Evolutionary conservation across 2,888 invertebrate species (phyloP), one percentile per base, ranked within the genome.

Genomic region (Leptinotarsa haldemani): DNA sequence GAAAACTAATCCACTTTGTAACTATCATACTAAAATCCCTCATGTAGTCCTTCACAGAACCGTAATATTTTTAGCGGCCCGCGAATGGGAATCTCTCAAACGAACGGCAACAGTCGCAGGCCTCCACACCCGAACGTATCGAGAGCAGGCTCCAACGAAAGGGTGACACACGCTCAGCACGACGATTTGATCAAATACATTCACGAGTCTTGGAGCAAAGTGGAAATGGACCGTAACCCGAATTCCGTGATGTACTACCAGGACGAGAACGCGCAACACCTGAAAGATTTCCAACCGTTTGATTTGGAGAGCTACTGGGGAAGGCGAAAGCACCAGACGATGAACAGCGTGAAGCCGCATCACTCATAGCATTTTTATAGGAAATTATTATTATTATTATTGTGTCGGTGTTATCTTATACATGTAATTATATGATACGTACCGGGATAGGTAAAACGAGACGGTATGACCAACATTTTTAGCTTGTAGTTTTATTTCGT

Each of bases 121-220:
- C 84, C 85, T 73, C 81, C 81, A 56, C 40, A 40, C 2, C 40
- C 40, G 40, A 85, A 85, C 74, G 73, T 85, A 61, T 82, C 83
- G 69, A 81, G 85, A 46, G 80, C 83, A 75, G 81, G 81, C 30
- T 79, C 83, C 9, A 72, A 78, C 70, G 77, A 81, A 73, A 74
- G 66, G 64, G 70, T 79, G 47, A 77, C 78, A 66, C 78, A 82
- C 68, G 79, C 89, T 61, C 93, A 93, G 80, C 94, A 95, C 81
- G 94, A 94, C 84, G 94, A 94, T 86, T 88, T 95, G 83, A 94
- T 95, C 80, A 93, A 92, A 84, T 95, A 93, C 84, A 93, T 95
- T 80, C 92, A 91, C 84, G 94, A 94, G 80, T 94, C 93, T 73
- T 93, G 93, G 93, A 92, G 90, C 86, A 81, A 81, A 82, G 81